phyloP scores from a whole-genome alignment of 2,113 vertebrate genomes.

The Tretioscincus oriximinensis region DNA sequence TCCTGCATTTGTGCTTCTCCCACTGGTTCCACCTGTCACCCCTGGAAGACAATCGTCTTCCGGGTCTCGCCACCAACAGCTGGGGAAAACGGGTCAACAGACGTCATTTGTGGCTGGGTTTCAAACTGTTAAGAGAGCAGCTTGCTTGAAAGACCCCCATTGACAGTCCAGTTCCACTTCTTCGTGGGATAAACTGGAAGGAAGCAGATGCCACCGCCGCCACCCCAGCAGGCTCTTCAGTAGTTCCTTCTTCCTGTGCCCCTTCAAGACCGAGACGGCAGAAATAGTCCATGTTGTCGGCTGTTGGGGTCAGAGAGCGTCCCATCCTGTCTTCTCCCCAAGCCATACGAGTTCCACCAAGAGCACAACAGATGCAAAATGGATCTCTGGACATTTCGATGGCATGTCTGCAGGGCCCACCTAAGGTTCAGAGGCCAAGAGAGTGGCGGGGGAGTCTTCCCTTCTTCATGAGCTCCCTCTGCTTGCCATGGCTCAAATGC shows the following conservation, averaged over 20 bases:
- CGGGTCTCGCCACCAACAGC: conserved; percentile 23
- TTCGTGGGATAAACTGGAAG: conserved; percentile 8
- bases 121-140: conserved; percentile 38
- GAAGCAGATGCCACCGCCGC: conserved; percentile 6
- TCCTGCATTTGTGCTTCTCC: conserved; percentile 51
- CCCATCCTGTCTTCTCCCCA: conserved; percentile 51
- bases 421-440: conserved; percentile 29
- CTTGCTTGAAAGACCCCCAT: conserved; percentile 26
- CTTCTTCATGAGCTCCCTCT: not conserved
- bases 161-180: conserved; percentile 38
- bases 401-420: conserved; percentile 42
- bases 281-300: conserved; percentile 36
- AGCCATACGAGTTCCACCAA: conserved; percentile 51
- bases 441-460: conserved; percentile 1
- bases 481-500: conserved; percentile 46
- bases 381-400: conserved; percentile 47
- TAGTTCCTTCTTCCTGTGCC: conserved; percentile 23
- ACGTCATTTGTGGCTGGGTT: conserved; percentile 38
- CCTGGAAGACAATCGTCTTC: conserved; percentile 27
- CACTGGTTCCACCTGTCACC: not conserved
- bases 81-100: conserved; percentile 18
- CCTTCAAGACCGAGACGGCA: conserved; percentile 35
- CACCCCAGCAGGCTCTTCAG: conserved; percentile 7
- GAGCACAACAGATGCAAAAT: conserved; percentile 61
- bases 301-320: conserved; percentile 36